A percentile compares a stretch with the other conserved stretches of the same genome.
These are phyloP conservation scores for Proteles cristata DNA, from an alignment of 2,113 vertebrate species.

Conservation along the genomic window DNA sequence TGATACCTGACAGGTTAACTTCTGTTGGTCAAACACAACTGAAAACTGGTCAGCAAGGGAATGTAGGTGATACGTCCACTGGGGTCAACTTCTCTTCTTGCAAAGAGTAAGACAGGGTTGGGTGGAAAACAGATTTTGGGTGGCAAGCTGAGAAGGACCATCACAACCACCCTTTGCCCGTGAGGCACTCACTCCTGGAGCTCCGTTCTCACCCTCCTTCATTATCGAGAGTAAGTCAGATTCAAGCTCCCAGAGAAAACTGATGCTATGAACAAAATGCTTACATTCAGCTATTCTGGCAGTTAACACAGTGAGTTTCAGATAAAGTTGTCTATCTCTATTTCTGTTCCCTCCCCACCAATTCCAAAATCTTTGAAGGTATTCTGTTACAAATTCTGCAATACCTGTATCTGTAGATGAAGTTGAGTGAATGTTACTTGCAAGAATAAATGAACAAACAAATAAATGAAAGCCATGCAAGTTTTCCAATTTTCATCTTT, in stretches of 20 bases:
- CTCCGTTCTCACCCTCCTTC: background rate
- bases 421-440: background rate
- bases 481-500: constrained; percentile 10
- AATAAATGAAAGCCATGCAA: background rate
- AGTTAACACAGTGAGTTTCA: background rate
- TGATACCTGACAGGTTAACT: background rate
- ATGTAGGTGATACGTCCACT: background rate
- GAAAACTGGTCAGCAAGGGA: background rate
- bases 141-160: background rate
- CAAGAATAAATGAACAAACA: background rate
- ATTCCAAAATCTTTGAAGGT: background rate
- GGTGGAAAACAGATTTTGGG: background rate
- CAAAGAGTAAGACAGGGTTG: background rate
- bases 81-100: background rate
- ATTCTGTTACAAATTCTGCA: background rate
- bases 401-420: background rate
- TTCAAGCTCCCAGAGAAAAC: background rate
- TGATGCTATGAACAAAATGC: background rate
- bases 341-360: background rate
- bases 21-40: background rate
- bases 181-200: background rate
- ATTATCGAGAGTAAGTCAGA: background rate
- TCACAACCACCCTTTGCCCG: background rate
- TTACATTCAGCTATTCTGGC: too few relatives aligned
- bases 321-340: background rate